A percentile compares a stretch with the other conserved stretches of the same genome.
Conservation (phyloP, 2,113 vertebrate species). For the Salvelinus sp. region DNA sequence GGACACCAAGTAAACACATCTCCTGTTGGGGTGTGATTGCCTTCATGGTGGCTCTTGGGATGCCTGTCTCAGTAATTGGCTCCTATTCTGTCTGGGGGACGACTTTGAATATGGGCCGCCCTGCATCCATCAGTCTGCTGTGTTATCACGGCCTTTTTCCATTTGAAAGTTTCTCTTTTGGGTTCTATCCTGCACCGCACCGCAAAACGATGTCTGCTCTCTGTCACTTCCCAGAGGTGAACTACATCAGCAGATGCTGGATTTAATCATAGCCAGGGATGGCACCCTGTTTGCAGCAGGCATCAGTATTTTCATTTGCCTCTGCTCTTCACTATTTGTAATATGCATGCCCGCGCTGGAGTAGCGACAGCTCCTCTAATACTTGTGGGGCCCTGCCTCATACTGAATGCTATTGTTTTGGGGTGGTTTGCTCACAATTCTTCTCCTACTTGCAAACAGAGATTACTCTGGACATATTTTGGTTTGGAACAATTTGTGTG, state of each 20-base stretch:
- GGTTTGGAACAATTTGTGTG: no score
- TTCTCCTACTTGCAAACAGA: no score
- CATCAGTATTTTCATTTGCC: background rate
- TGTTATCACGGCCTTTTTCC: background rate
- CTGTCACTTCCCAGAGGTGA: background rate
- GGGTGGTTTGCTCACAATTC: background rate
- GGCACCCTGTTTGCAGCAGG: background rate
- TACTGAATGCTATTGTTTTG: no score
- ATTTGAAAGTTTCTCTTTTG: background rate
- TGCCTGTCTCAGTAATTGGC: slow-evolving; percentile 52
- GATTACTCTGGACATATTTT: no score
- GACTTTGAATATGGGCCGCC: slow-evolving; percentile 62
- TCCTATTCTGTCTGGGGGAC: slow-evolving; percentile 61
- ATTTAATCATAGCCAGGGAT: background rate
- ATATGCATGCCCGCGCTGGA: background rate
- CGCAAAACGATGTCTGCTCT: background rate
- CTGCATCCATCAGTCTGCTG: slow-evolving; percentile 55
- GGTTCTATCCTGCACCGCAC: background rate
- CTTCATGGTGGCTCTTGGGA: slow-evolving; percentile 19
- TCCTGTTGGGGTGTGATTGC: slow-evolving; percentile 63
- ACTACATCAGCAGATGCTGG: background rate
- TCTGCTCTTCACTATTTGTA: background rate
- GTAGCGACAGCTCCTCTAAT: background rate
- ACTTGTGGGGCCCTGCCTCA: background rate
- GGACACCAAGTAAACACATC: slow-evolving; percentile 58